A percentile compares a stretch with the other conserved stretches of the same genome.
phyloP scores from a whole-genome alignment of 1,140 invertebrate species.

The Drosophila nigrodunni region DNA sequence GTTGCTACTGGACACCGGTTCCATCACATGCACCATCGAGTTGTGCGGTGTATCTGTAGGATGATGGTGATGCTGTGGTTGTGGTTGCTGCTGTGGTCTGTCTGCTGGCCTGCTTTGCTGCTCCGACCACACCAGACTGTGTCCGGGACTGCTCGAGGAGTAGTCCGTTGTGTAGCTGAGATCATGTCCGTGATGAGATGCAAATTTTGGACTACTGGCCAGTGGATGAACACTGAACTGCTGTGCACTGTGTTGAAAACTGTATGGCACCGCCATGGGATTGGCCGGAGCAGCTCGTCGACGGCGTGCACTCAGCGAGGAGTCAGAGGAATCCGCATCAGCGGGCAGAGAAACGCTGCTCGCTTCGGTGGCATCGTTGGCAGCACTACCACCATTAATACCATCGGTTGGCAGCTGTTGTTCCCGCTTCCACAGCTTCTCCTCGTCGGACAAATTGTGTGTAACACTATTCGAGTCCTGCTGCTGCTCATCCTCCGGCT shows the following conservation, averaged over 20 bases:
- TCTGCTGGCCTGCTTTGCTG: constrained; percentile 57
- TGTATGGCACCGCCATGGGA: constrained; percentile 73
- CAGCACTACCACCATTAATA: constrained; percentile 19
- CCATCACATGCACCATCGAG: constrained; percentile 85
- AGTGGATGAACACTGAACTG: constrained; percentile 86
- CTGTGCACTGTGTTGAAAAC: constrained; percentile 86
- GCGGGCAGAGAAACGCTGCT: constrained; percentile 44
- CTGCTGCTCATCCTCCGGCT: constrained; percentile 47
- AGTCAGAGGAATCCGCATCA: constrained; percentile 64
- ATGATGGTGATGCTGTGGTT: not conserved
- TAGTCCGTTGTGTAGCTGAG: constrained; percentile 84
- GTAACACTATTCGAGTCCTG: constrained; percentile 53
- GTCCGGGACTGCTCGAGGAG: constrained; percentile 78
- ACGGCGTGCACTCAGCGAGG: constrained; percentile 84
- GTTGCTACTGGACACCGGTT: constrained; percentile 59
- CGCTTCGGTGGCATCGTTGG: constrained; percentile 43
- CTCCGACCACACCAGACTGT: constrained; percentile 77
- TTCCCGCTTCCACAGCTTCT: constrained; percentile 82
- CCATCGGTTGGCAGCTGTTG: constrained; percentile 40
- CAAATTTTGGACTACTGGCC: constrained; percentile 72
- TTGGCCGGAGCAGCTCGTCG: constrained; percentile 78
- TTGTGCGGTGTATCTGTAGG: constrained; percentile 85
- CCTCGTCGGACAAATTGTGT: constrained; percentile 84
- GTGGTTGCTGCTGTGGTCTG: not conserved
- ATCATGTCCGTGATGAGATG: constrained; percentile 63